These are phyloP conservation scores for Gymnocheta viridis DNA, from an alignment of 2,888 invertebrate genomes.

Conservation along the genomic window DNA sequence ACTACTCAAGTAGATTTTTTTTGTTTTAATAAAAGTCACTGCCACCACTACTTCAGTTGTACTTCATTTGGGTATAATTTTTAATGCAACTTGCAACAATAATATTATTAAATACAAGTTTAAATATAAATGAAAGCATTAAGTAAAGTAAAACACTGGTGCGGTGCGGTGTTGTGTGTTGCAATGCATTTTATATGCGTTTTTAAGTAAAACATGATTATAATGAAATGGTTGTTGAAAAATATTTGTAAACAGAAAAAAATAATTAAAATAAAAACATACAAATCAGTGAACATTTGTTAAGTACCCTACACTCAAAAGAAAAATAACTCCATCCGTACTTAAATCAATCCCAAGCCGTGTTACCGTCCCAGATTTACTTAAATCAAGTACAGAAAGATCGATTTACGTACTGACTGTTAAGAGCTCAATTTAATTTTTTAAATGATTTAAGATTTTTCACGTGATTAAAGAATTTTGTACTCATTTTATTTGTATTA, in stretches of 20 bases:
- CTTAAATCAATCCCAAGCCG: too few species aligned
- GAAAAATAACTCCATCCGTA: too few species aligned
- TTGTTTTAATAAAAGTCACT: slow-evolving; percentile 33
- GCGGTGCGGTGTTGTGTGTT: neutral
- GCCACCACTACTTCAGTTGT: slow-evolving; percentile 20
- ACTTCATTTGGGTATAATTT: slow-evolving; percentile 17
- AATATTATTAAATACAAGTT: slow-evolving; percentile 27
- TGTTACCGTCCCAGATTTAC: too few species aligned
- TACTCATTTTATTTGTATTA: too few species aligned
- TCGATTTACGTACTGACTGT: too few species aligned
- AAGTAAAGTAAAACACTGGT: slow-evolving; percentile 20
- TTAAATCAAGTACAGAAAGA: too few species aligned
- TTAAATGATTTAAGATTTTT: too few species aligned
- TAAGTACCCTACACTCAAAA: slow-evolving; percentile 15
- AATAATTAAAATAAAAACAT: neutral
- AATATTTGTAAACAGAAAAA: neutral
- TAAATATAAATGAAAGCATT: slow-evolving; percentile 5
- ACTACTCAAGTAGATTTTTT: neutral
- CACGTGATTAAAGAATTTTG: too few species aligned
- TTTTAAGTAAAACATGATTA: slow-evolving; percentile 48
- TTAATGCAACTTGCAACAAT: slow-evolving; percentile 18
- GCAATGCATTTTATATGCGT: slow-evolving; percentile 30
- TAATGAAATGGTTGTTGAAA: slow-evolving; percentile 48
- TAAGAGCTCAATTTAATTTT: too few species aligned
- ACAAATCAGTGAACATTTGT: neutral